Percentiles rank a stretch among this genome's conserved stretches.
These are phyloP conservation scores for Pandemis corylana DNA, from an alignment of 2,888 invertebrate genomes.

Conservation along the genomic window DNA sequence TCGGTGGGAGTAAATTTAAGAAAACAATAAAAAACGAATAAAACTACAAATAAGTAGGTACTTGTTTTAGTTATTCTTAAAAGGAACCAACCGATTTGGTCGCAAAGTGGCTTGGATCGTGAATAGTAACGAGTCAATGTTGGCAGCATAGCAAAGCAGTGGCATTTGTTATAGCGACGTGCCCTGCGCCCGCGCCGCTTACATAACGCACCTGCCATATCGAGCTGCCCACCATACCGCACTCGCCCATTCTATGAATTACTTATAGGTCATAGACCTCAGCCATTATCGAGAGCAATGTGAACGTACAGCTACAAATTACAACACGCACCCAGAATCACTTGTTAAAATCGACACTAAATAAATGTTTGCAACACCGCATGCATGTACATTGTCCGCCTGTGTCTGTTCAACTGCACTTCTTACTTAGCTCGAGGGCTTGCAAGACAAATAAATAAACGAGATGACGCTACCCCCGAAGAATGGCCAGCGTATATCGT, in stretches of 20 bases:
- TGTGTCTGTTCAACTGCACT: conserved; percentile 45
- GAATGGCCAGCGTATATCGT: conserved; percentile 61
- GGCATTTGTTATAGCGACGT: conserved; percentile 72
- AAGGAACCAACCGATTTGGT: conserved; percentile 31
- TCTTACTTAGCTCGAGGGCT: conserved; percentile 51
- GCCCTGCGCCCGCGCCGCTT: conserved; percentile 65
- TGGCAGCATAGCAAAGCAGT: conserved; percentile 69
- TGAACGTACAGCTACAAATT: conserved; percentile 35
- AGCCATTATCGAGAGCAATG: conserved; percentile 62
- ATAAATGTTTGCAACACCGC: conserved; percentile 19
- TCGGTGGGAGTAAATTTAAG: neutral
- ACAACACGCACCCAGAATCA: conserved; percentile 11
- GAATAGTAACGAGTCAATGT: conserved; percentile 43
- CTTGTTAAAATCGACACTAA: conserved; percentile 13
- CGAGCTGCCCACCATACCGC: conserved; percentile 77
- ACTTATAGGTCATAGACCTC: conserved; percentile 83
- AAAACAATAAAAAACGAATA: neutral
- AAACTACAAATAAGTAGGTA: neutral
- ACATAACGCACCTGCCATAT: conserved; percentile 85
- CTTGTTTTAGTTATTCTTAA: conserved; percentile 15
- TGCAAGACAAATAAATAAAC: conserved; percentile 64
- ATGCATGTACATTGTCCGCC: conserved; percentile 44
- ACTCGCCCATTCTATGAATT: conserved; percentile 82
- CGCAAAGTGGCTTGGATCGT: conserved; percentile 28
- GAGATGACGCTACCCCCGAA: conserved; percentile 54